phyloP scores from a whole-genome alignment of 2,888 invertebrate genomes.

The Incurvaria masculella region DNA sequence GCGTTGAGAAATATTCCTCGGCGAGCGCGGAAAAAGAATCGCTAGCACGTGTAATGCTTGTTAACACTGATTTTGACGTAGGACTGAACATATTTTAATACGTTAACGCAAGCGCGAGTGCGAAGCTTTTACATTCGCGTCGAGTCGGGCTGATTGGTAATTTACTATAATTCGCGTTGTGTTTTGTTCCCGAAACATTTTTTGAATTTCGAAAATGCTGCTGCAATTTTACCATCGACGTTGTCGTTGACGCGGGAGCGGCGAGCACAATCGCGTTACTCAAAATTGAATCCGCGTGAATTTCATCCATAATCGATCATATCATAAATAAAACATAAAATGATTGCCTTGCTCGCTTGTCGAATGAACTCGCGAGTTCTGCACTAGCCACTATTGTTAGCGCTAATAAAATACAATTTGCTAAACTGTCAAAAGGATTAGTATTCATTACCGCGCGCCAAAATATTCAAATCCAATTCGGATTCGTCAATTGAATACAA shows the following conservation, averaged over 20 bases:
- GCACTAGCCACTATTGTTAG: not conserved
- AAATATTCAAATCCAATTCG: constrained; percentile 50
- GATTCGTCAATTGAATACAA: constrained; percentile 37
- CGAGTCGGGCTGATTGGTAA: not conserved
- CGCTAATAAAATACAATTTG: constrained; percentile 37
- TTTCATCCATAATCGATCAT: constrained; percentile 32
- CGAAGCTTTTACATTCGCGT: not conserved
- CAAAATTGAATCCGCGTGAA: constrained; percentile 24
- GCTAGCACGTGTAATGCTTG: constrained; percentile 14
- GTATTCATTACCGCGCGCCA: constrained; percentile 35
- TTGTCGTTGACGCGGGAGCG: constrained; percentile 1
- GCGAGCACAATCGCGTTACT: constrained; percentile 1
- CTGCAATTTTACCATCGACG: constrained; percentile 5
- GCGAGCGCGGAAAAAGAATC: constrained; percentile 31
- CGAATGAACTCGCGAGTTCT: not conserved
- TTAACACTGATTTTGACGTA: too few species aligned
- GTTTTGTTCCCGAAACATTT: not conserved
- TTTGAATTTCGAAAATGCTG: not conserved
- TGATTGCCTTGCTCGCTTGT: not conserved
- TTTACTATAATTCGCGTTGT: not conserved
- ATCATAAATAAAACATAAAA: constrained; percentile 46
- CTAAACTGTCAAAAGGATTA: constrained; percentile 40
- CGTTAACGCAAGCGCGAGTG: not conserved
- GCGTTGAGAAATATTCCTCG: constrained; percentile 6
- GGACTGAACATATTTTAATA: not conserved